Percentiles rank a stretch among this genome's conserved stretches.
Evolutionary conservation across 2,888 invertebrate genomes (phyloP).

Genomic region (Corbicula japonica): DNA sequence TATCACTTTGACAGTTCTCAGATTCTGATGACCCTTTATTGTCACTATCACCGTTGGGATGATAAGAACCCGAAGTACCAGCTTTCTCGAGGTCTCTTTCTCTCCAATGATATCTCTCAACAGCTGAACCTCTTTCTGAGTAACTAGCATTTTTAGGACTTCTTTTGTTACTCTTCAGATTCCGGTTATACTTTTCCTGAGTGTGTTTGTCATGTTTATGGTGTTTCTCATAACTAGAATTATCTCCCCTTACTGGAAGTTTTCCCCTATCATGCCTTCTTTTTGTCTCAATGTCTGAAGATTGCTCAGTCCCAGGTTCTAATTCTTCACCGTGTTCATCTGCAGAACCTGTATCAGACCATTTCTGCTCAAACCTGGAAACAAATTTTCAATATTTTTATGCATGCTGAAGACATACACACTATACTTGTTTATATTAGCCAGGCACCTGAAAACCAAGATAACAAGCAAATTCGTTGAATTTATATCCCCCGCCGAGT

Average conservation of each 20-base stretch:
- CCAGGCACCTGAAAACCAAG: too few species aligned
- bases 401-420: too few species aligned
- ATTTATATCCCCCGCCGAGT: too few species aligned
- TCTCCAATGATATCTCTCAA: constrained; percentile 18
- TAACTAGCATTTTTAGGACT: too few species aligned
- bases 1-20: constrained; percentile 19
- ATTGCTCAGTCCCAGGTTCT: constrained; percentile 5
- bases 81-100: constrained; percentile 2
- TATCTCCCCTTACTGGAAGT: not conserved
- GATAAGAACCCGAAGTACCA: constrained; percentile 20
- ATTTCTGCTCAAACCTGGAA: constrained; percentile 36
- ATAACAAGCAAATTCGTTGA: too few species aligned
- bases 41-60: constrained; percentile 11
- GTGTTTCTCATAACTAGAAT: not conserved
- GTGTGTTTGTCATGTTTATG: not conserved
- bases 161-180: too few species aligned
- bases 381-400: too few species aligned
- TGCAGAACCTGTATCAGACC: constrained; percentile 24
- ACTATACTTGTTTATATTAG: too few species aligned
- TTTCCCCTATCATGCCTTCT: too few species aligned
- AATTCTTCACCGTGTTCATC: constrained; percentile 21
- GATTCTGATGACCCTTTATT: not conserved
- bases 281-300: constrained; percentile 15
- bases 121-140: too few species aligned
- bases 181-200: too few species aligned